Conservation (phyloP, 2,797 vertebrate genomes). For the Hybognathus amarus region DNA sequence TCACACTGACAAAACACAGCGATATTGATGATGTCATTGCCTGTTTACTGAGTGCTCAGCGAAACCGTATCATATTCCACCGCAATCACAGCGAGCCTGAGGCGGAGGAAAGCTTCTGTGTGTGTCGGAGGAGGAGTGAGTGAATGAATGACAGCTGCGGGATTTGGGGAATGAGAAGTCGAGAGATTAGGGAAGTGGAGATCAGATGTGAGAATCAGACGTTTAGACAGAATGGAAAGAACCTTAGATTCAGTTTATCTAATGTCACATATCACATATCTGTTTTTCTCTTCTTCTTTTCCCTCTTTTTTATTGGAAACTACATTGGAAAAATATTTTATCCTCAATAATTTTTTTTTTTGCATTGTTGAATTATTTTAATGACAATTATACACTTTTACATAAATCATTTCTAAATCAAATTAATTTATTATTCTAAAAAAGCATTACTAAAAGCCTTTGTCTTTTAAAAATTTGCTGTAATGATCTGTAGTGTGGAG, state of each 20-base stretch:
- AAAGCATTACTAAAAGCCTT: too few species aligned
- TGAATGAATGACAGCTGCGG: conserved; percentile 29
- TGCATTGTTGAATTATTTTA: background rate
- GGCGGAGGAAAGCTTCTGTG: conserved; percentile 43
- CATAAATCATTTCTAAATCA: too few species aligned
- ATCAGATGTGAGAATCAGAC: background rate
- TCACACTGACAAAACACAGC: background rate
- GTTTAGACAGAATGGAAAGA: background rate
- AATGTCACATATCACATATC: background rate
- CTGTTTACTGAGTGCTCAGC: conserved; percentile 43
- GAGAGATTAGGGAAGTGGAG: background rate
- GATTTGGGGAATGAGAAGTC: background rate
- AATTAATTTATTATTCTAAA: too few species aligned
- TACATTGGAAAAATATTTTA: background rate
- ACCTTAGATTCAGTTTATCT: background rate
- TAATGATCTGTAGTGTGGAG: too few species aligned
- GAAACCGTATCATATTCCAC: conserved; percentile 39
- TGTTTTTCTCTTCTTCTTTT: background rate
- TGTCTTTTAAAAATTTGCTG: too few species aligned
- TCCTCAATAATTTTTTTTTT: background rate
- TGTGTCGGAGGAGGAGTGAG: conserved; percentile 33
- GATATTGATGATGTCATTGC: conserved; percentile 35
- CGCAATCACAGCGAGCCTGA: conserved; percentile 34
- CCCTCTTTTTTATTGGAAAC: background rate
- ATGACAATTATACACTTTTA: background rate